Evolutionary conservation across 2,888 invertebrate genomes (phyloP).

Genomic region (Alentia gelatinosa): DNA sequence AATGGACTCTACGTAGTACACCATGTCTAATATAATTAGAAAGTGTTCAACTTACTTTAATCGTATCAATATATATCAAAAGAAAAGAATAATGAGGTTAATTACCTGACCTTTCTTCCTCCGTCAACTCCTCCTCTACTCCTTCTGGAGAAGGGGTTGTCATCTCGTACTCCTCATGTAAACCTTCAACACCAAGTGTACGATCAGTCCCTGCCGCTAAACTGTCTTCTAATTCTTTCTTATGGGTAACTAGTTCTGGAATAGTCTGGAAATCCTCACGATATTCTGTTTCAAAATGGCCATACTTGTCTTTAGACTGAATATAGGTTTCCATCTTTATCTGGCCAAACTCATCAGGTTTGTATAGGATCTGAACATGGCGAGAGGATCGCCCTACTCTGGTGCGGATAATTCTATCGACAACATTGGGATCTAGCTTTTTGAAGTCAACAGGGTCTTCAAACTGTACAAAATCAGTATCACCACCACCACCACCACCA

Average conservation of each 20-base stretch:
- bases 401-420: constrained; percentile 56
- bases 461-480: constrained; percentile 31
- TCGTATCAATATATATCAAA: neutral
- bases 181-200: neutral
- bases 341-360: constrained; percentile 59
- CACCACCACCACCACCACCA: neutral
- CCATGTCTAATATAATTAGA: too few relatives aligned
- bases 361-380: constrained; percentile 57
- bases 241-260: constrained; percentile 52
- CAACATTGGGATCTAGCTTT: constrained; percentile 39
- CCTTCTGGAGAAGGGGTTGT: too few relatives aligned
- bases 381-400: neutral
- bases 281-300: constrained; percentile 53
- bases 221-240: constrained; percentile 13
- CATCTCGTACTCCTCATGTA: too few relatives aligned
- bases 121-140: neutral
- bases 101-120: constrained; percentile 48
- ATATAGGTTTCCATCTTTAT: constrained; percentile 59
- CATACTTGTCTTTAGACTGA: constrained; percentile 56
- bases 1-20: too few relatives aligned
- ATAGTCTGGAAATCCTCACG: constrained; percentile 59
- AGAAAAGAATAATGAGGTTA: neutral
- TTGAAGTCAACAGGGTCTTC: constrained; percentile 56
- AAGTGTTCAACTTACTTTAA: too few relatives aligned
- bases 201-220: neutral